A percentile compares a stretch with the other conserved stretches of the same genome.
Evolutionary conservation across 2,888 invertebrate genomes (phyloP).

Genomic region (Dicyrtomina minuta): DNA sequence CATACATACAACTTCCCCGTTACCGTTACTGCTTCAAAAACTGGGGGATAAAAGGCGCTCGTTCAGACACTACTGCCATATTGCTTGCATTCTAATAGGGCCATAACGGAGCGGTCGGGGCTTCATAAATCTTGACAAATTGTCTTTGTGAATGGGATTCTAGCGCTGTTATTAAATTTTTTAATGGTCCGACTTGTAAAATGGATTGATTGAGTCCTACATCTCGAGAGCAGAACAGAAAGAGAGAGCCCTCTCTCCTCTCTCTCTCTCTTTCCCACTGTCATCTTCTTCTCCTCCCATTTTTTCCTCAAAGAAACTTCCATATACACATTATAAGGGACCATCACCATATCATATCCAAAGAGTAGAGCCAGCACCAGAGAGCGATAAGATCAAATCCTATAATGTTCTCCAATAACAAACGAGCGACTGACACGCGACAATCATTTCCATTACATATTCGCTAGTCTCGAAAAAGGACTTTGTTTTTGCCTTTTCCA

Average conservation of each 20-base stretch:
- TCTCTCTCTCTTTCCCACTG: constrained; percentile 11
- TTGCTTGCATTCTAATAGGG: constrained; percentile 52
- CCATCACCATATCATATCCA: neutral
- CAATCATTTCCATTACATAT: too few relatives aligned
- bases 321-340: neutral
- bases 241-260: constrained; percentile 5
- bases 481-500: too few relatives aligned
- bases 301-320: constrained; percentile 1
- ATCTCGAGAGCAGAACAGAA: constrained; percentile 20
- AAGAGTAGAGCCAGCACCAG: too few relatives aligned
- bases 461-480: too few relatives aligned
- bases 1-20: constrained; percentile 27
- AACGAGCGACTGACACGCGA: constrained; percentile 18
- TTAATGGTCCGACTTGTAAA: constrained; percentile 53
- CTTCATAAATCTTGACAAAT: constrained; percentile 54
- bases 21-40: constrained; percentile 12
- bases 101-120: constrained; percentile 50
- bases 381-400: constrained; percentile 10
- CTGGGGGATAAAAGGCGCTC: constrained; percentile 20
- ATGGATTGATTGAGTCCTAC: constrained; percentile 53
- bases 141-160: constrained; percentile 53
- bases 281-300: constrained; percentile 16
- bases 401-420: constrained; percentile 12
- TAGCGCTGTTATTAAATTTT: constrained; percentile 54
- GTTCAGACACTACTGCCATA: constrained; percentile 46